A percentile compares a stretch with the other conserved stretches of the same genome.
Evolutionary conservation across 2,113 vertebrate species (phyloP).

Genomic region (Phoenicopterus ruber): DNA sequence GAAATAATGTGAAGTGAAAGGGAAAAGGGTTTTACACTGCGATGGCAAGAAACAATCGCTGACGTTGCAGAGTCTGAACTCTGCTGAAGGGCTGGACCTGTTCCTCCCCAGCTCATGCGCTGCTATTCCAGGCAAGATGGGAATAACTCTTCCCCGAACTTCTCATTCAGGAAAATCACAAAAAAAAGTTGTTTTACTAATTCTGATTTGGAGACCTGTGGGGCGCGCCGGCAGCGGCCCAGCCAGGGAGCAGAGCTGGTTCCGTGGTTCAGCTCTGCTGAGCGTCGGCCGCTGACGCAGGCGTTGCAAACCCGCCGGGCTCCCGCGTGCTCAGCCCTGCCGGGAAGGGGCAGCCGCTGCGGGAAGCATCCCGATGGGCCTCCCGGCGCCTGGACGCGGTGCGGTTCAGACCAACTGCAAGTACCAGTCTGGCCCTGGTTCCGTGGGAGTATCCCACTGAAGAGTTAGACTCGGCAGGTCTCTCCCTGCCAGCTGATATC

Average conservation of each 20-base stretch:
- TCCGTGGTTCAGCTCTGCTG: background rate
- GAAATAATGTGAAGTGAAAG: slow-evolving; percentile 62
- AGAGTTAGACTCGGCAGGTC: background rate
- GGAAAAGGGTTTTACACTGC: slow-evolving; percentile 57
- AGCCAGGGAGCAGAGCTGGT: background rate
- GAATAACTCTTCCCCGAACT: background rate
- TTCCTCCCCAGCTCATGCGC: slow-evolving; percentile 20
- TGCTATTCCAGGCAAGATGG: slow-evolving; percentile 18
- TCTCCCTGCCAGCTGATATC: background rate
- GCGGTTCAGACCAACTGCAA: background rate
- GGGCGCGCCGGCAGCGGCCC: background rate
- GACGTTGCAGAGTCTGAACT: background rate
- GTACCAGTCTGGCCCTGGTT: background rate
- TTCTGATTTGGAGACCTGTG: background rate
- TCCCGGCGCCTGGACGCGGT: accelerated
- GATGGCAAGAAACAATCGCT: slow-evolving; percentile 47
- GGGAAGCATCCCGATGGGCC: background rate
- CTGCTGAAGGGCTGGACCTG: slow-evolving; percentile 48
- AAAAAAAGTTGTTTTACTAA: slow-evolving; percentile 19
- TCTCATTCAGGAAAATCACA: slow-evolving; percentile 29
- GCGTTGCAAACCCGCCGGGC: background rate
- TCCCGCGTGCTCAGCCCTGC: background rate
- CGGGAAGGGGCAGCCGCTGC: accelerated
- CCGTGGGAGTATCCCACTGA: background rate
- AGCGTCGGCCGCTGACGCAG: accelerated